Evolutionary conservation across 2,797 vertebrate species (phyloP).

Genomic region (Prunella strophiata): DNA sequence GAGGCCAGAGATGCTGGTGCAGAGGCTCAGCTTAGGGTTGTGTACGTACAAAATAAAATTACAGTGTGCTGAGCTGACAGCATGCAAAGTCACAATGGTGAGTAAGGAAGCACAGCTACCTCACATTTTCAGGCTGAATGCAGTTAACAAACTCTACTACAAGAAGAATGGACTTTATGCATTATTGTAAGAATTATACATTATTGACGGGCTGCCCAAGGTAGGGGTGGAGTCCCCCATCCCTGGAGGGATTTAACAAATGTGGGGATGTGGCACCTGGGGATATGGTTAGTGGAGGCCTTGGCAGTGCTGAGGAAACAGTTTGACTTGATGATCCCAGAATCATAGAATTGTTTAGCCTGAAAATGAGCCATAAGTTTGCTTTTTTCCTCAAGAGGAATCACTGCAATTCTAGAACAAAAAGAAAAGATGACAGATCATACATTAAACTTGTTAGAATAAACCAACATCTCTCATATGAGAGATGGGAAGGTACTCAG

Average conservation of each 20-base stretch:
- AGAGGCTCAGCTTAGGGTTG: not conserved
- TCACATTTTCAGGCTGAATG: not conserved
- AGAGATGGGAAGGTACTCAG: not conserved
- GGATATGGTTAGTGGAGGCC: not conserved
- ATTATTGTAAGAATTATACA: not conserved
- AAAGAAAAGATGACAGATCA: not conserved
- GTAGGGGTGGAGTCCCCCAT: not conserved
- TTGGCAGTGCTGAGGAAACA: not conserved
- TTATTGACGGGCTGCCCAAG: not conserved
- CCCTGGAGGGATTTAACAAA: not conserved
- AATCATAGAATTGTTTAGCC: not conserved
- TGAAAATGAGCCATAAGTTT: not conserved
- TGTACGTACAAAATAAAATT: not conserved
- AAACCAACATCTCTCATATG: not conserved
- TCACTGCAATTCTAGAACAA: not conserved
- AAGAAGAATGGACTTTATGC: not conserved
- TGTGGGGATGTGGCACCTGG: not conserved
- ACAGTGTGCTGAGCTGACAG: not conserved
- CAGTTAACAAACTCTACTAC: not conserved
- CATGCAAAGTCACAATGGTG: not conserved
- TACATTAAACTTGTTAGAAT: not conserved
- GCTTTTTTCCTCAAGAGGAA: not conserved
- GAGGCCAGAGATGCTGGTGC: not conserved
- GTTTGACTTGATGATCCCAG: not conserved
- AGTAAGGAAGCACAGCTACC: not conserved